A percentile compares a stretch with the other conserved stretches of the same genome.
These are phyloP conservation scores for Aythya fuligula DNA, from an alignment of 2,797 vertebrate species.

Conservation along the genomic window DNA sequence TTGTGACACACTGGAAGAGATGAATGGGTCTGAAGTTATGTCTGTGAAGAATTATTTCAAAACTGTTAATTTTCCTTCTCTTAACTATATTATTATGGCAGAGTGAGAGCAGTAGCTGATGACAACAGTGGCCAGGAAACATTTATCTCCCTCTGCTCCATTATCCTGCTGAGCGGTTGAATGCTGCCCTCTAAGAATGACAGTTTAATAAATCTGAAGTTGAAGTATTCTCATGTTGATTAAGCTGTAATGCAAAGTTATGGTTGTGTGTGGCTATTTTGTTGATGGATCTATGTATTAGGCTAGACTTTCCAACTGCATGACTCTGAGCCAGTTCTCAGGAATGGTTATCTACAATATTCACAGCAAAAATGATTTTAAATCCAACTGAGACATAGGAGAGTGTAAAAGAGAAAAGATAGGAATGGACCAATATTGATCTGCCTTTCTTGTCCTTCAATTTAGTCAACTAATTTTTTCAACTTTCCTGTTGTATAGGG, in stretches of 20 bases:
- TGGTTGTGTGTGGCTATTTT: slow-evolving; percentile 1
- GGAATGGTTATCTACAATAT: background rate
- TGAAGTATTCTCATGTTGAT: slow-evolving; percentile 47
- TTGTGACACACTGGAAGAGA: background rate
- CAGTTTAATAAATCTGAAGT: slow-evolving; percentile 55
- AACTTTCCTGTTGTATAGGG: background rate
- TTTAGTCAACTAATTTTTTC: background rate
- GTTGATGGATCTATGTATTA: slow-evolving; percentile 9
- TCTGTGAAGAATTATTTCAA: background rate
- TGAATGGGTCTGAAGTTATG: background rate
- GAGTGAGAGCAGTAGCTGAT: background rate
- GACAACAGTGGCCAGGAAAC: background rate
- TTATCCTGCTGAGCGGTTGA: slow-evolving; percentile 14
- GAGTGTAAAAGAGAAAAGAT: background rate
- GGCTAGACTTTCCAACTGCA: background rate
- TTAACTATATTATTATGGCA: background rate
- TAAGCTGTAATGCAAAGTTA: slow-evolving; percentile 52
- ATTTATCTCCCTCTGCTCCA: slow-evolving; percentile 17
- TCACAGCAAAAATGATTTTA: background rate
- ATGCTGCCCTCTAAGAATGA: slow-evolving; percentile 38
- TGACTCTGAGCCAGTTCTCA: background rate
- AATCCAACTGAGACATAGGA: background rate
- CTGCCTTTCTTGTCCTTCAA: background rate
- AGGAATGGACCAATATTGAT: background rate
- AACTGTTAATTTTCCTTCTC: slow-evolving; percentile 2